Conservation (phyloP, 2,797 vertebrate species). For the Gephyroberyx darwinii region DNA sequence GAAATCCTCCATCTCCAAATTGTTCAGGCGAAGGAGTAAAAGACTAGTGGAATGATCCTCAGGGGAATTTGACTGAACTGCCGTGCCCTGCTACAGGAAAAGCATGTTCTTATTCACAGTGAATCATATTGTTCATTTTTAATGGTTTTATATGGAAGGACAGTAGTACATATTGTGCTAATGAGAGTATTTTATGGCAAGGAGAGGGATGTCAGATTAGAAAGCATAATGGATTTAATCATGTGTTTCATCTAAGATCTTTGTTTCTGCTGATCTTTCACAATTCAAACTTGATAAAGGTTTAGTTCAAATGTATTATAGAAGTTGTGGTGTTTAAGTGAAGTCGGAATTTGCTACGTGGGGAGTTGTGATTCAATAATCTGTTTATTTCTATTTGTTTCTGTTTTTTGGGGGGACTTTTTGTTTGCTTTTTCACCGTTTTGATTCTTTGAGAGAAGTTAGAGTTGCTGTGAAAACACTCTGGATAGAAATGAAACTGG, state of each 20-base stretch:
- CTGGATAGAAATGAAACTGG: neutral
- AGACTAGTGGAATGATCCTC: slow-evolving; percentile 68
- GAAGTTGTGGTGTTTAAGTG: slow-evolving; percentile 18
- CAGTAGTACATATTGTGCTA: neutral
- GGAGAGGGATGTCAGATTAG: neutral
- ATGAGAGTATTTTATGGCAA: slow-evolving; percentile 1
- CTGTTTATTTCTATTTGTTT: neutral
- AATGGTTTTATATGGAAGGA: slow-evolving; percentile 37
- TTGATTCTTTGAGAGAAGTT: no score
- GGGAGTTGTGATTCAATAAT: neutral
- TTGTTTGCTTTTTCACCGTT: slow-evolving; percentile 17
- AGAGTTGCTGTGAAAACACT: no score
- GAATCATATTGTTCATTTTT: neutral
- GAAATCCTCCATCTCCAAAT: slow-evolving; percentile 80
- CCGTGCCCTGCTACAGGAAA: neutral
- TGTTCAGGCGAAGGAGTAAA: slow-evolving; percentile 82
- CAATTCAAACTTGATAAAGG: neutral
- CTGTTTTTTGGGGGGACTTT: neutral
- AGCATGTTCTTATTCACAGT: neutral
- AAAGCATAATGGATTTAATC: neutral
- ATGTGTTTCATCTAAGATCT: neutral
- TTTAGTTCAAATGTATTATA: slow-evolving; percentile 1
- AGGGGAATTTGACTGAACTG: neutral
- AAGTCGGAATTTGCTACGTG: neutral
- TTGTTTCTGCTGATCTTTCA: neutral